phyloP scores from a whole-genome alignment of 2,797 vertebrate genomes.

The Megalops cyprinoides region DNA sequence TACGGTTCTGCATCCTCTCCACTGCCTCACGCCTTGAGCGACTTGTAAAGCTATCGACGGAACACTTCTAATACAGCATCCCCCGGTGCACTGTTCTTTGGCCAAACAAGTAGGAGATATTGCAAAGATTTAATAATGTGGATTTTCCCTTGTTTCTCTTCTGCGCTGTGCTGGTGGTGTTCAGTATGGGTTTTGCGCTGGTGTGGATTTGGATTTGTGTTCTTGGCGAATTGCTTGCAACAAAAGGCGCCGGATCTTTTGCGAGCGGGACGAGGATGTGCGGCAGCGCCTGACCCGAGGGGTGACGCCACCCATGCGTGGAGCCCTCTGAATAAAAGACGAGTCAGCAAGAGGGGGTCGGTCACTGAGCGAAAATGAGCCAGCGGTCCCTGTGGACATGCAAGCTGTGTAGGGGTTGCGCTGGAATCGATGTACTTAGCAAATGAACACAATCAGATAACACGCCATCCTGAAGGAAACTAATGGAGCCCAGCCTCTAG shows the following conservation, averaged over 20 bases:
- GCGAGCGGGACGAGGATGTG: not conserved
- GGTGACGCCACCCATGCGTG: not conserved
- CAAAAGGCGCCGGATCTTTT: not conserved
- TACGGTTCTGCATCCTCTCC: not conserved
- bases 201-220: not conserved
- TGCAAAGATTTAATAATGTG: not conserved
- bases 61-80: not conserved
- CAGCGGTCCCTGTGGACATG: not conserved
- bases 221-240: not conserved
- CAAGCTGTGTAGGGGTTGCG: not conserved
- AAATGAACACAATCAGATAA: conserved; percentile 25
- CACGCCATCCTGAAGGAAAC: not conserved
- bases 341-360: not conserved
- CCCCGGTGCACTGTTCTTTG: not conserved
- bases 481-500: not conserved
- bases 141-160: not conserved
- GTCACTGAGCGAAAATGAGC: not conserved
- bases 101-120: too few species aligned
- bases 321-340: not conserved
- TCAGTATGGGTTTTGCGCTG: not conserved
- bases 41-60: too few species aligned
- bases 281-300: not conserved
- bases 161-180: not conserved
- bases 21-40: too few species aligned
- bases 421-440: conserved; percentile 15